A percentile compares a stretch with the other conserved stretches of the same genome.
Conservation (phyloP, 2,113 vertebrate genomes). For the Sialia sialis region DNA sequence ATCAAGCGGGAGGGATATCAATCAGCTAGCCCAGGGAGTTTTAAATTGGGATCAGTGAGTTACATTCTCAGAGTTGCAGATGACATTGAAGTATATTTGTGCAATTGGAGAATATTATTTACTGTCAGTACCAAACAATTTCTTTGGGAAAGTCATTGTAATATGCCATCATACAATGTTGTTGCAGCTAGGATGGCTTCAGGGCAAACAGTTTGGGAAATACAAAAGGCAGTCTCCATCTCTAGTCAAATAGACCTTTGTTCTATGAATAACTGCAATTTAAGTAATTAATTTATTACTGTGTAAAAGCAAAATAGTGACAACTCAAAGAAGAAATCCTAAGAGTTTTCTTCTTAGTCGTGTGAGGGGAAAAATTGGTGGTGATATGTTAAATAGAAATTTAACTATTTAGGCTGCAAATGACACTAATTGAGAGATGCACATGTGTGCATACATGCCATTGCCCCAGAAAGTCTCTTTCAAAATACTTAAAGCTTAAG, state of each 20-base stretch:
- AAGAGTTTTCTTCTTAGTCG: not conserved
- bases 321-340: not conserved
- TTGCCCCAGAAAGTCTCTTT: not conserved
- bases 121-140: not conserved
- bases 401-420: not conserved
- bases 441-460: fast-evolving
- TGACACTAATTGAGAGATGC: not conserved
- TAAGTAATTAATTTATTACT: not conserved
- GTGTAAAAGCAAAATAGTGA: not conserved
- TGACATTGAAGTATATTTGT: not conserved
- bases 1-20: not conserved
- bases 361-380: not conserved
- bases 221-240: not conserved
- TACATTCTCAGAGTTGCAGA: not conserved
- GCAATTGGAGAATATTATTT: not conserved
- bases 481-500: not conserved
- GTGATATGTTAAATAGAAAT: not conserved
- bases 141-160: not conserved
- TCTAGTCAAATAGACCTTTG: not conserved
- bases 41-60: not conserved
- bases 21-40: not conserved
- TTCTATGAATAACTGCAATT: not conserved
- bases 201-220: not conserved
- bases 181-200: not conserved
- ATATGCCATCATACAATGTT: fast-evolving